phyloP scores from a whole-genome alignment of 2,888 invertebrate species.

The Stenodera caucasica region DNA sequence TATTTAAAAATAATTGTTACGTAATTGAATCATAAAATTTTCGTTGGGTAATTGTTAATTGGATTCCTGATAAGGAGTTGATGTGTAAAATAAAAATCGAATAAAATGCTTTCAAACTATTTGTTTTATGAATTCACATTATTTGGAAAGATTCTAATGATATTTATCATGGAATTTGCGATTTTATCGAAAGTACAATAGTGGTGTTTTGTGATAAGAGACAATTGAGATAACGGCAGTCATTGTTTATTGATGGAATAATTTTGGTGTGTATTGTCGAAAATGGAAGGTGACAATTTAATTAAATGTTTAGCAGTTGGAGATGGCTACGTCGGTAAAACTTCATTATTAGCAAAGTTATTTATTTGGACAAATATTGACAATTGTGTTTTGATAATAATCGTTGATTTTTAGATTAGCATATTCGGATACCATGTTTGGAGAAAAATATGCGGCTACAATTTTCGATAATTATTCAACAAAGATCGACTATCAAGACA shows the following conservation, averaged over 20 bases:
- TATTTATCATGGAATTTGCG: background rate
- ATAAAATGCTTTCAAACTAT: background rate
- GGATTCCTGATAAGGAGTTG: background rate
- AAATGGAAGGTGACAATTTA: slow-evolving; percentile 3
- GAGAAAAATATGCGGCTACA: slow-evolving; percentile 27
- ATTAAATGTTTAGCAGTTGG: slow-evolving; percentile 34
- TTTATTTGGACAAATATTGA: background rate
- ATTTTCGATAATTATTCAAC: slow-evolving; percentile 30
- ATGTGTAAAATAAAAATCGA: background rate
- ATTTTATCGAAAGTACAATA: background rate
- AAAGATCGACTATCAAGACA: slow-evolving; percentile 13
- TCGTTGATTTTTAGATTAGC: slow-evolving; percentile 17
- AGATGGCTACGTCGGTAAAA: slow-evolving; percentile 35
- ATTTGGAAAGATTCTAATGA: background rate
- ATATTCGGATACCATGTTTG: background rate
- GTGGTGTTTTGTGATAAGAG: background rate
- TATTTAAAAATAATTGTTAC: background rate
- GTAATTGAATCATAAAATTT: background rate
- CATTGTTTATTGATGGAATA: slow-evolving; percentile 1
- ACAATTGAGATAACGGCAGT: background rate
- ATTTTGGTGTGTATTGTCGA: background rate
- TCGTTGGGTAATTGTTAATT: background rate
- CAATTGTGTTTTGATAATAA: background rate
- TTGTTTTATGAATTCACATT: too few species aligned
- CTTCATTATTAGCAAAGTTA: slow-evolving; percentile 30